Conservation (phyloP, 53 echinoderm and acorn worm species). For the Zoroaster sp. region DNA sequence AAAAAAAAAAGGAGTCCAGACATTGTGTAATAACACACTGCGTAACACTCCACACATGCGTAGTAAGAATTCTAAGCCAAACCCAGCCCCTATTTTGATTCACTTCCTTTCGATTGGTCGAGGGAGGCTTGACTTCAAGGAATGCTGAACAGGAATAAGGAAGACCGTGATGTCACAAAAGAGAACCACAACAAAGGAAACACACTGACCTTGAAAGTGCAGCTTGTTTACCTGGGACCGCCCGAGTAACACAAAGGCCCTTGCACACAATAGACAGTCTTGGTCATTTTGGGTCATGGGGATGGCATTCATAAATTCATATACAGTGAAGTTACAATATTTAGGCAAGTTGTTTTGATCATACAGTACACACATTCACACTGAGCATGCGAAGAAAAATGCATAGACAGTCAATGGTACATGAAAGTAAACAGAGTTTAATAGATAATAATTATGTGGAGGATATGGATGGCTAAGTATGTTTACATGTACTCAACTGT, state of each 20-base stretch:
- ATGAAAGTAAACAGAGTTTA: background rate
- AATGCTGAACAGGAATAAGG: conserved; percentile 61
- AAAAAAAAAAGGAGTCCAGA: background rate
- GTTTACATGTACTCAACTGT: background rate
- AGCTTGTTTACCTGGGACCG: conserved; percentile 38
- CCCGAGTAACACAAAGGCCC: conserved; percentile 49
- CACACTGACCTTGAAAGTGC: conserved; percentile 54
- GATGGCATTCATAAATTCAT: conserved; percentile 12
- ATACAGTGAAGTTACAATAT: background rate
- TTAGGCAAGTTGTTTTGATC: background rate
- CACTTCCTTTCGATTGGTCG: conserved; percentile 47
- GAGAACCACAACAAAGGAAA: conserved; percentile 53
- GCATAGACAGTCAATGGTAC: background rate
- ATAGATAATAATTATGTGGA: background rate
- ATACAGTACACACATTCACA: background rate
- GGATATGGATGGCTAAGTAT: background rate
- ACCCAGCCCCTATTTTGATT: background rate
- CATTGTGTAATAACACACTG: background rate
- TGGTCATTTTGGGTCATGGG: conserved; percentile 58
- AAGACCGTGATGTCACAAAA: conserved; percentile 69
- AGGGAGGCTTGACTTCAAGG: conserved; percentile 64
- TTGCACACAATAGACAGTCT: conserved; percentile 21
- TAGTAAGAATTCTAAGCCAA: background rate
- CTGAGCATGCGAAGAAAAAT: background rate
- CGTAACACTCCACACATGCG: conserved; percentile 22